Base-by-base conservation (phyloP, 92 coral and sea anemone genomes). In the Umimayanthus kanabou region DNA sequence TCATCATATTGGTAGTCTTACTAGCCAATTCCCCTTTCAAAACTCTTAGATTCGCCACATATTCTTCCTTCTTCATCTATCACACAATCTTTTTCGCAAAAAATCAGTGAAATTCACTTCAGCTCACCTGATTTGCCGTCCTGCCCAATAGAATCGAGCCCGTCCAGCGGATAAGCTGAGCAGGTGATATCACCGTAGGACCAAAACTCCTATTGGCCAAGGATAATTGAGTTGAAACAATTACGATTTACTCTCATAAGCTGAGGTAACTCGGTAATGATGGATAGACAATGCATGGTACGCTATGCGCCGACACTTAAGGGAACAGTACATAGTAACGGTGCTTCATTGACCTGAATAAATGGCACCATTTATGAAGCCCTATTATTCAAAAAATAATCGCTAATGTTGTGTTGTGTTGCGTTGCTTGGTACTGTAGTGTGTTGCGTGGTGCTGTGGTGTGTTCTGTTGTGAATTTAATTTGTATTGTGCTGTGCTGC, bases 111-210 rank as follows among this genome's bases (percentile, higher is more conserved):
- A 7, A 22, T 23, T 2, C 0, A 67, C 11, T 3, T 40, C 45
- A 15, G 18, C 90, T 20, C 50, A 92, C 94, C 92, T 29, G 96
- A 90, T 79, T 91, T 93, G 82, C 98, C 98, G 74, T 92, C 73
- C 76, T 70, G 88, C 73, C 89, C 88, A 20, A 95, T 92, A 25
- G 98, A 91, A 88, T 95, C 98, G 87, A 95, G 88, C 25, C 96
- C 94, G 39, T 93, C 96, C 53, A 95, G 88, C 8, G 98, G 94
- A 80, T 90, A 95, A 49, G 93, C 94, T 74, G 96, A 93, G 81
- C 98, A 95, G 11, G 69, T 90, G 81, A 95, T 89, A 55, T 84
- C 92, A 25, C 98, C 98, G 82, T 85, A 95, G 2, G 96, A 89
- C 98, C 98, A 95, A 88, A 89, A 95, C 67, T 90, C 92, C 98